These are phyloP conservation scores for Propithecus coquereli DNA, from an alignment of 2,113 vertebrate species.

Conservation along the genomic window DNA sequence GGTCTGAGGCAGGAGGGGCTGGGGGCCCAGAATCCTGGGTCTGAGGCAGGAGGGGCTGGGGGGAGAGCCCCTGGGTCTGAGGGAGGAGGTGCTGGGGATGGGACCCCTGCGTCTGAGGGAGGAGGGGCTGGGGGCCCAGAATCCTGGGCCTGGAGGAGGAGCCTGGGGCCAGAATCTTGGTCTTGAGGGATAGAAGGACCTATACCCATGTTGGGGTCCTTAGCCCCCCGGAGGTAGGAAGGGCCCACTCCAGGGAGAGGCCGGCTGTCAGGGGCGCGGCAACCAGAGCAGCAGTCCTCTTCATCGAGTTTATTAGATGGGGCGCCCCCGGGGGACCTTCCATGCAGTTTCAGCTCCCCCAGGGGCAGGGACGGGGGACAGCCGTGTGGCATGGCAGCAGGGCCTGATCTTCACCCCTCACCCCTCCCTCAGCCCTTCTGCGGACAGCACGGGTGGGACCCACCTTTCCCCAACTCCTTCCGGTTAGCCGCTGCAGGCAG, in stretches of 20 bases:
- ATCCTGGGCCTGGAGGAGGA: too few species aligned
- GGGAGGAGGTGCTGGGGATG: neutral
- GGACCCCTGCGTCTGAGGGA: neutral
- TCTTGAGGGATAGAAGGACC: neutral
- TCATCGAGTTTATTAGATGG: slow-evolving; percentile 65
- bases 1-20: neutral
- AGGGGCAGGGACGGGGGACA: neutral
- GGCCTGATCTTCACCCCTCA: neutral
- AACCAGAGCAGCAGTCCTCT: slow-evolving; percentile 25
- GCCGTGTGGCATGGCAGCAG: neutral
- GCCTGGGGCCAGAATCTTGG: neutral
- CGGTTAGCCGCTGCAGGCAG: neutral
- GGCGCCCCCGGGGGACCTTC: neutral
- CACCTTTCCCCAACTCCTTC: neutral
- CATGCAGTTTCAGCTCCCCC: slow-evolving; percentile 51
- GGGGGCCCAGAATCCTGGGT: neutral
- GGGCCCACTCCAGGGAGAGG: neutral
- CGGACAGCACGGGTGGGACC: neutral
- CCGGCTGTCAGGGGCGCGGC: fast-evolving
- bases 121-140: too few species aligned
- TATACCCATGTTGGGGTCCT: too few species aligned
- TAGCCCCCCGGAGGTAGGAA: neutral
- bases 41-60: too few species aligned
- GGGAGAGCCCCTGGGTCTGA: fast-evolving
- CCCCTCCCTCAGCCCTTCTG: neutral